Conservation (phyloP, 2,797 vertebrate genomes). For the Paedocypris micromegethes region DNA sequence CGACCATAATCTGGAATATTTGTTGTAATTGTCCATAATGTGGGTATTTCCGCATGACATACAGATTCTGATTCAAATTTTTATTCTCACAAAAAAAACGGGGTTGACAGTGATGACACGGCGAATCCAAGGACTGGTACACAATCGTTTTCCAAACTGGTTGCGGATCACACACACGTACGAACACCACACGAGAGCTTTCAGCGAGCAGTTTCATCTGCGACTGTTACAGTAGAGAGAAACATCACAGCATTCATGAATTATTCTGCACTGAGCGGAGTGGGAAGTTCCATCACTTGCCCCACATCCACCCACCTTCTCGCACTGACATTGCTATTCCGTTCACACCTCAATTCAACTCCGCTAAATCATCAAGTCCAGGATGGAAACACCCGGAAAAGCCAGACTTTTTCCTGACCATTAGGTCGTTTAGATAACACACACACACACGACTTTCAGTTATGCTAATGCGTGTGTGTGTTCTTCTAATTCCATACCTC, state of each 20-base stretch:
- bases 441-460: slow-evolving; percentile 12
- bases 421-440: slow-evolving; percentile 6
- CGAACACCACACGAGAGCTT: slow-evolving; percentile 8
- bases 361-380: slow-evolving; percentile 18
- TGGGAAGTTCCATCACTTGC: slow-evolving; percentile 13
- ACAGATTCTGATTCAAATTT: slow-evolving; percentile 16
- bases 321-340: slow-evolving; percentile 33
- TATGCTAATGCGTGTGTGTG: slow-evolving; percentile 14
- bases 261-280: slow-evolving; percentile 8
- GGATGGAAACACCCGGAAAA: slow-evolving; percentile 24
- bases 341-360: slow-evolving; percentile 29
- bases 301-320: slow-evolving; percentile 6
- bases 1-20: no score
- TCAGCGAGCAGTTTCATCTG: slow-evolving; percentile 12
- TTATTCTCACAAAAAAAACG: background rate
- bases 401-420: slow-evolving; percentile 1
- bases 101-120: slow-evolving; percentile 15
- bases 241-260: slow-evolving; percentile 14
- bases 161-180: slow-evolving; percentile 4
- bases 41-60: no score
- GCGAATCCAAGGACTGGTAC: slow-evolving; percentile 14
- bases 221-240: slow-evolving; percentile 4
- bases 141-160: background rate
- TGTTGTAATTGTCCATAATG: no score
- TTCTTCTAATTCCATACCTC: slow-evolving; percentile 51